These are phyloP conservation scores for Gopherus evgoodei DNA, from an alignment of 2,113 vertebrate genomes.

Conservation along the genomic window DNA sequence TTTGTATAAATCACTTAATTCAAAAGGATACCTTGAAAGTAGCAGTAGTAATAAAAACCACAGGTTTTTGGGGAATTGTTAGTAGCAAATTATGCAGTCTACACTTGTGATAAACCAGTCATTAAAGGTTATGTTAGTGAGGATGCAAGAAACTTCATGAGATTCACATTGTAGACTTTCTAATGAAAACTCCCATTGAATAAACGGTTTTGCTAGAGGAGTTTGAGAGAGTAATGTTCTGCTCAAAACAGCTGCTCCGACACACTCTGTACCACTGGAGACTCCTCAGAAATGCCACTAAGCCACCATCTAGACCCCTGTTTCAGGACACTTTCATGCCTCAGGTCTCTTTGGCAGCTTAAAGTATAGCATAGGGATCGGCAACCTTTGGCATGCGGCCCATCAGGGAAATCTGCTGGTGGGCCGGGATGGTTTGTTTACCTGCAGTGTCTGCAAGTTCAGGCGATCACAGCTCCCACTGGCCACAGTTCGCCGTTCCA, in stretches of 20 bases:
- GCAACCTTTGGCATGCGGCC: too few relatives aligned
- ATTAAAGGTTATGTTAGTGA: background rate
- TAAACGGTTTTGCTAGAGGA: background rate
- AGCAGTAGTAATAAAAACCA: background rate
- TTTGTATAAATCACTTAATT: background rate
- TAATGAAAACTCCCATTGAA: background rate
- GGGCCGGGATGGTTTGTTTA: too few relatives aligned
- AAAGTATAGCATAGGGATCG: background rate
- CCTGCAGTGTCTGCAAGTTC: too few relatives aligned
- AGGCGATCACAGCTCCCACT: too few relatives aligned
- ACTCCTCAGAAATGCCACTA: background rate
- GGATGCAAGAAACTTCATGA: background rate
- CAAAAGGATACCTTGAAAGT: background rate
- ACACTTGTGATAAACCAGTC: background rate
- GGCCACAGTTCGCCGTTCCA: too few relatives aligned
- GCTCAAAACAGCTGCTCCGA: background rate
- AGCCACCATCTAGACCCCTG: background rate
- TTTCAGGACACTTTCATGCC: background rate
- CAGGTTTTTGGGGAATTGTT: background rate
- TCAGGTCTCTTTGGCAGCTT: background rate
- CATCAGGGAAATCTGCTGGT: too few relatives aligned
- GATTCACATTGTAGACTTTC: background rate
- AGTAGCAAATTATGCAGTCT: background rate
- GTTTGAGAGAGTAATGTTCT: background rate
- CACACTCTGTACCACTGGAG: background rate